Conservation (phyloP, 2,888 invertebrate genomes). For the Dendrolimus houi region DNA sequence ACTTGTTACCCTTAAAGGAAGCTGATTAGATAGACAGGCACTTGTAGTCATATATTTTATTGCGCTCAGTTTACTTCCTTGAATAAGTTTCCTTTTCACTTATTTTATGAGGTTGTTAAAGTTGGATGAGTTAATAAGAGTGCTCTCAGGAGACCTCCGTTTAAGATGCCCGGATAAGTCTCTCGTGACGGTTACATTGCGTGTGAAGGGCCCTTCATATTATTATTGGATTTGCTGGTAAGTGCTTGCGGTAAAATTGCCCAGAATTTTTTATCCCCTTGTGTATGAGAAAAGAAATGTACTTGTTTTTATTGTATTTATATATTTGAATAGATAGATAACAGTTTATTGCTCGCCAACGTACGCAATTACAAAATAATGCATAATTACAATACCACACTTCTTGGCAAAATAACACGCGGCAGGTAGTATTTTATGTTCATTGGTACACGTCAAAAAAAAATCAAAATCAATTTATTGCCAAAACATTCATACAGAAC, state of each 20-base stretch:
- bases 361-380: too few relatives aligned
- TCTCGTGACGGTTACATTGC: slow-evolving; percentile 11
- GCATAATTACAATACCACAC: too few relatives aligned
- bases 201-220: slow-evolving; percentile 12
- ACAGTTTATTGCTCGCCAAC: too few relatives aligned
- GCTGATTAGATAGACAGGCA: slow-evolving; percentile 2
- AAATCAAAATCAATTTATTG: too few relatives aligned
- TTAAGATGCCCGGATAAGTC: slow-evolving; percentile 23
- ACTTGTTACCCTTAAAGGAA: neutral
- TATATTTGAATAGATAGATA: too few relatives aligned
- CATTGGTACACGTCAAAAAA: too few relatives aligned
- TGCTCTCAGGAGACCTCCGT: slow-evolving; percentile 20
- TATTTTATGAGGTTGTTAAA: slow-evolving; percentile 38
- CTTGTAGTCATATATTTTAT: slow-evolving; percentile 21
- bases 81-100: slow-evolving; percentile 25
- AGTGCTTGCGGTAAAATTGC: slow-evolving; percentile 2
- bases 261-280: neutral
- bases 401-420: too few relatives aligned
- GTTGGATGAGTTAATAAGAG: slow-evolving; percentile 41
- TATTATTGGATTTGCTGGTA: slow-evolving; percentile 6
- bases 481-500: too few relatives aligned
- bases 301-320: neutral
- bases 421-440: too few relatives aligned
- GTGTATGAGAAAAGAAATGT: too few relatives aligned
- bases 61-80: slow-evolving; percentile 20